Percentiles rank a stretch among this genome's conserved stretches.
Conservation (phyloP, 2,113 vertebrate species). For the Sula dactylatra region DNA sequence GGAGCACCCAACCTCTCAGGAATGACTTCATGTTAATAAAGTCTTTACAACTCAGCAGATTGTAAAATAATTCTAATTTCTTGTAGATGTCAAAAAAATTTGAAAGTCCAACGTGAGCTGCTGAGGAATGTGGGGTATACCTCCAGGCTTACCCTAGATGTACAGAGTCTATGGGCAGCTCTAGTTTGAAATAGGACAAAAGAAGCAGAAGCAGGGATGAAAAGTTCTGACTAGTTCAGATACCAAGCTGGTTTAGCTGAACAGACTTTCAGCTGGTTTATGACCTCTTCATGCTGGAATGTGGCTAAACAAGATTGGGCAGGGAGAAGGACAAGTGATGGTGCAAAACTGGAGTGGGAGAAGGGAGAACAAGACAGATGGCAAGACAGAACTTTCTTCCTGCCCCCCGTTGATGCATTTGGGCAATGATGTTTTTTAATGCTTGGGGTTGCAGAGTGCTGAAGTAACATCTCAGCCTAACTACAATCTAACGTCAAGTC, state of each 20-base stretch:
- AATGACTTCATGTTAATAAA: not conserved
- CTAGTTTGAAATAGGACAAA: not conserved
- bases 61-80: not conserved
- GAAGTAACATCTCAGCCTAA: not conserved
- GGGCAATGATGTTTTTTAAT: not conserved
- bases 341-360: not conserved
- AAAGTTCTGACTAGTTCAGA: not conserved
- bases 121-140: not conserved
- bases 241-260: not conserved
- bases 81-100: constrained; percentile 9
- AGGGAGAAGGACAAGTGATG: not conserved
- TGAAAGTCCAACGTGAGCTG: not conserved
- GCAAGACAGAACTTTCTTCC: not conserved
- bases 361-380: not conserved
- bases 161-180: not conserved
- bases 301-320: not conserved
- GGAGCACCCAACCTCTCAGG: not conserved
- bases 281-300: not conserved
- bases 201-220: not conserved
- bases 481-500: not conserved
- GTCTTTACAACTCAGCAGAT: not conserved
- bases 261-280: not conserved
- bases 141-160: not conserved
- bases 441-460: not conserved
- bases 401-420: not conserved